Conservation (phyloP, 1,140 invertebrate genomes). For the Nephila pilipes region DNA sequence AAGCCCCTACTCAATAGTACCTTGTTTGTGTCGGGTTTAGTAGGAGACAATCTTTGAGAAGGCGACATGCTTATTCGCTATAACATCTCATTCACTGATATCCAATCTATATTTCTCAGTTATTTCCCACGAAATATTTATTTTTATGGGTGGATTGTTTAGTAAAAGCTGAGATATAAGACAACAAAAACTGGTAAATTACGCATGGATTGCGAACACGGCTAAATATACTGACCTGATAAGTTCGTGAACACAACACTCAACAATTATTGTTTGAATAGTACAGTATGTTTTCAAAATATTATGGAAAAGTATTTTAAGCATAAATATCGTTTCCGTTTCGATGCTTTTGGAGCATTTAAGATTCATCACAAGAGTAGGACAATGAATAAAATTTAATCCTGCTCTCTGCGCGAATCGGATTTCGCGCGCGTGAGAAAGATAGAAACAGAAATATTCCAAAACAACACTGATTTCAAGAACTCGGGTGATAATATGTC, state of each 20-base stretch:
- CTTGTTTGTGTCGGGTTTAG: slow-evolving; percentile 37
- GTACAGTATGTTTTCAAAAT: too few relatives aligned
- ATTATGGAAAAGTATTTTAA: too few relatives aligned
- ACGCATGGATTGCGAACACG: not conserved
- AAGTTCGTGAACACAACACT: too few relatives aligned
- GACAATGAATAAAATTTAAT: too few relatives aligned
- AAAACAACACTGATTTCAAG: too few relatives aligned
- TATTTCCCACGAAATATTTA: too few relatives aligned
- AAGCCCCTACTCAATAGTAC: slow-evolving; percentile 46
- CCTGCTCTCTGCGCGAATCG: too few relatives aligned
- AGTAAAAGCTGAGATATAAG: not conserved
- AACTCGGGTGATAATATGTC: not conserved
- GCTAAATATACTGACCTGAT: not conserved
- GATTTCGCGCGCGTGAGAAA: not conserved
- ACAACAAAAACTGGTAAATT: not conserved
- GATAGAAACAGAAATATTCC: not conserved
- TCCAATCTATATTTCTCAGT: not conserved
- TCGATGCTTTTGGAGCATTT: too few relatives aligned
- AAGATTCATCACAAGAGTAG: too few relatives aligned
- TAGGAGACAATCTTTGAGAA: not conserved
- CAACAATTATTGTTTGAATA: too few relatives aligned
- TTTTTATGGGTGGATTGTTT: too few relatives aligned
- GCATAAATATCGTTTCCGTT: too few relatives aligned
- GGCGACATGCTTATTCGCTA: slow-evolving; percentile 32
- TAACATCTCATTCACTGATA: not conserved